Percentiles rank a stretch among this genome's conserved stretches.
Conservation (phyloP, 2,888 invertebrate species). For the Lasioglossum oenotherae region DNA sequence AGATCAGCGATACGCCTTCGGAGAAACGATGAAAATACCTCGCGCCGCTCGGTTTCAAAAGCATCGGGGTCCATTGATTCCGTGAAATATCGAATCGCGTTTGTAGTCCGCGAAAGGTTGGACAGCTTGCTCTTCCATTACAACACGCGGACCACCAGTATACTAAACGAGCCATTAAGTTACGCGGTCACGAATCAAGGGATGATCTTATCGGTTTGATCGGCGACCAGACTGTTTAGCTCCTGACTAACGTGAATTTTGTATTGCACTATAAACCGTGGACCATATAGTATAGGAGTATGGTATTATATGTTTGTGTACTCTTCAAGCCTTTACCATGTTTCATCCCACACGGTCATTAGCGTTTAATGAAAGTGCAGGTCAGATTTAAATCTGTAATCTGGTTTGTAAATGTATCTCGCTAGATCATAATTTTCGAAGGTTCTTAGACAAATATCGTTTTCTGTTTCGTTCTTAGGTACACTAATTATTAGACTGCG, state of each 20-base stretch:
- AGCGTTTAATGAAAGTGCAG: neutral
- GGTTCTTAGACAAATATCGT: neutral
- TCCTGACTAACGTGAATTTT: conserved; percentile 13
- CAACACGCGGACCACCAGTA: neutral
- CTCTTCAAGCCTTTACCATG: neutral
- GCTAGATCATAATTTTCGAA: neutral
- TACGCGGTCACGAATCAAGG: conserved; percentile 1
- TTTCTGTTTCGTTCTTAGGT: neutral
- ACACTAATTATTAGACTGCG: neutral
- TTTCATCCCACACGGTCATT: neutral
- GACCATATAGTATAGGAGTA: neutral
- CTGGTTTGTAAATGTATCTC: neutral
- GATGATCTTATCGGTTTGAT: neutral
- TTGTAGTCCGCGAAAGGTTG: conserved; percentile 14
- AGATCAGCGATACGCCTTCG: conserved; percentile 30
- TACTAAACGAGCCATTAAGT: conserved; percentile 21
- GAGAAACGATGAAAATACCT: conserved; percentile 36
- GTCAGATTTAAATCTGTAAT: neutral
- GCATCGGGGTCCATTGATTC: conserved; percentile 40
- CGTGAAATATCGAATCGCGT: conserved; percentile 16
- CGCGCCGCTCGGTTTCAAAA: conserved; percentile 13
- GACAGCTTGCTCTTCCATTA: conserved; percentile 19
- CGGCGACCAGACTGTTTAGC: neutral
- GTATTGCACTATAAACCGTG: neutral
- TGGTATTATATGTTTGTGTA: neutral